Base-by-base conservation (phyloP, 2,888 invertebrate species). In the Lasioglossum zephyrum region DNA sequence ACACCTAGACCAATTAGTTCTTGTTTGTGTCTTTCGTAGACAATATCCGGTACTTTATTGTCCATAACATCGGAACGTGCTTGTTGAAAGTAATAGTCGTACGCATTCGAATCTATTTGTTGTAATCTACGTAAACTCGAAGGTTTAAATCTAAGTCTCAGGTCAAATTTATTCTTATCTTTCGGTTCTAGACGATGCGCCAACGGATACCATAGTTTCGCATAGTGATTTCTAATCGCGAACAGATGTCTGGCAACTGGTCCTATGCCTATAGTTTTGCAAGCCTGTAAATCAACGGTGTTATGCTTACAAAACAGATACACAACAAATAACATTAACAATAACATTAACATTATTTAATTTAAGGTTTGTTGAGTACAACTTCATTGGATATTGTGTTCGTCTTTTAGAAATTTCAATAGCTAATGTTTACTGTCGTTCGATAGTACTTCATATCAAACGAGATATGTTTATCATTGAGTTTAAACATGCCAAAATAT, bases 1-100 rank as follows among this genome's bases (percentile, higher is more conserved):
- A 98, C 98, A 16, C 98, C 98, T 77, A 99, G 95, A 0, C 99
- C 99, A 79, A 98, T 96, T 2, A 98, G 96, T 95, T 98, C 97
- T 84, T 97, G 96, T 93, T 97, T 97, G 92, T 97, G 97, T 83
- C 97, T 97, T 78, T 98, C 97, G 95, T 97, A 98, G 85, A 97
- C 96, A 84, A 98, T 97, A 94, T 98, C 98, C 11, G 97, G 96
- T 87, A 99, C 97, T 93, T 97, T 97, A 93, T 97, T 97, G 80
- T 97, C 96, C 84, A 98, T 96, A 73, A 98, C 97, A 96, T 98
- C 98, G 93, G 96, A 96, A 49, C 98, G 96, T 72, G 97, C 97
- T 96, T 98, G 98, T 95, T 97, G 97, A 93, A 98, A 99, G 93
- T 97, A 97, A 95, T 98, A 98, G 92, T 98, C 97, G 94, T 98